Evolutionary conservation across 1,140 invertebrate genomes (phyloP).

Genomic region (Caerostris darwini): DNA sequence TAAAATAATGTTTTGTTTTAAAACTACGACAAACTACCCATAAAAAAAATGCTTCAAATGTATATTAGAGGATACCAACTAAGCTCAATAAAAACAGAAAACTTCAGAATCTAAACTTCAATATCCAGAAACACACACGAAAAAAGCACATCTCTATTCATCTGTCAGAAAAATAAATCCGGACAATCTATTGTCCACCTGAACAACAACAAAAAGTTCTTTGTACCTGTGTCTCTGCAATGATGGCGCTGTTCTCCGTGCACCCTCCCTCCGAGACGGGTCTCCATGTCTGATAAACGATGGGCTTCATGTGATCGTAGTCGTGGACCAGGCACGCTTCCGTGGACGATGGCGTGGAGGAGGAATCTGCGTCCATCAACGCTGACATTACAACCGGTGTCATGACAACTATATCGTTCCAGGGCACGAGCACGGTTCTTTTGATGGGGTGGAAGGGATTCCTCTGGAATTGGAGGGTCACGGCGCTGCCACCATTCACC

Average conservation of each 20-base stretch:
- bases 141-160: neutral
- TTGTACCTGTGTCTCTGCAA: constrained; percentile 93
- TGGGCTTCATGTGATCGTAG: constrained; percentile 95
- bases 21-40: too few relatives aligned
- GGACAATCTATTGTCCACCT: neutral
- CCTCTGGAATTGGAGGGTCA: constrained; percentile 95
- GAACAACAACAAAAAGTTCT: neutral
- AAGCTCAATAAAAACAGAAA: neutral
- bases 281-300: constrained; percentile 90
- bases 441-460: constrained; percentile 94
- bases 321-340: constrained; percentile 92
- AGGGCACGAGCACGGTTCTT: constrained; percentile 97
- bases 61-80: neutral
- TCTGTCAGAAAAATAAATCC: neutral
- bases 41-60: neutral
- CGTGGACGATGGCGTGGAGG: constrained; percentile 82
- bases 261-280: constrained; percentile 95
- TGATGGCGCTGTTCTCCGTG: constrained; percentile 92
- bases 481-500: constrained; percentile 97
- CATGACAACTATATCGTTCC: constrained; percentile 97
- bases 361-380: constrained; percentile 87
- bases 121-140: neutral
- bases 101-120: neutral
- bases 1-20: too few relatives aligned
- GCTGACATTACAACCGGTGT: constrained; percentile 91